Evolutionary conservation across 2,113 vertebrate genomes (phyloP), one percentile per base, ranked within the genome.

Genomic region (Dromaius novaehollandiae): DNA sequence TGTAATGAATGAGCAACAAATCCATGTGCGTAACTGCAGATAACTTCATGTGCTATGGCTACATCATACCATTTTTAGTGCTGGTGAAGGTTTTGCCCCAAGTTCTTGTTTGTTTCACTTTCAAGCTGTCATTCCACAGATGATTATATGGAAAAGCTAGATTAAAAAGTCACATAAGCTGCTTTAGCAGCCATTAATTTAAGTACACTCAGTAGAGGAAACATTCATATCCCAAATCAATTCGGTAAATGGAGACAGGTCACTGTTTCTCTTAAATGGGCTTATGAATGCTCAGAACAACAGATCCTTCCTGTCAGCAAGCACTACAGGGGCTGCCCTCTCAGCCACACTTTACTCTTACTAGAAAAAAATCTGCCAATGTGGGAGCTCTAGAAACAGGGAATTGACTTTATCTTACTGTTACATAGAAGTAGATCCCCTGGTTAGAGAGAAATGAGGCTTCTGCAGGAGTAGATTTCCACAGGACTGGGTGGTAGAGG

Each of bases 141-240:
- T 85, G 60, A 73, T 73, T 84, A 14, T 36, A 13, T 78, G 70
- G 70, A 53, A 93, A 96, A 96, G 61, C 92, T 89, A 94, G 93
- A 96, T 97, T 97, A 94, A 95, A 95, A 95, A 91, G 51, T 88
- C 94, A 53, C 90, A 53, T 95, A 95, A 97, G 92, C 94, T 91
- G 90, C 96, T 97, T 97, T 96, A 82, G 71, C 80, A 93, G 85
- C 89, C 86, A 92, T 96, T 96, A 97, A 85, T 91, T 97, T 94
- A 93, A 97, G 89, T 91, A 69, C 46, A 76, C 70, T 92, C 74
- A 74, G 36, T 69, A 89, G 66, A 82, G n/a, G 65, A 93, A 94
- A 83, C 70, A 78, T 85, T 96, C 32, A 28, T 74, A 61, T 84
- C 77, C 78, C 73, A 92, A 93, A 93, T 88, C 80, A 94, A 96